Evolutionary conservation across 2,888 invertebrate genomes (phyloP).

Genomic region (Stenodera caucasica): DNA sequence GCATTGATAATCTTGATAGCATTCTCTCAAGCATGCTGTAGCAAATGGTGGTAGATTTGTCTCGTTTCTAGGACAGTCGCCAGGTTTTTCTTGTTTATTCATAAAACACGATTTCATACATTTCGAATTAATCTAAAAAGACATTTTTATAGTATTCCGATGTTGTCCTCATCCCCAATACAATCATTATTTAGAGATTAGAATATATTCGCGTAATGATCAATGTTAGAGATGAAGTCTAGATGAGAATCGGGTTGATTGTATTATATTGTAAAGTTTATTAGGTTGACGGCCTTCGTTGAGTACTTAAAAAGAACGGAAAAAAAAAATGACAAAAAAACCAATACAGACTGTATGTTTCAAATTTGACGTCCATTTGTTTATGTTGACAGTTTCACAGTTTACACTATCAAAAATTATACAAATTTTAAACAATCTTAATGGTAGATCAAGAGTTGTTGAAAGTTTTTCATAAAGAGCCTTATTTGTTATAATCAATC

Average conservation of each 20-base stretch:
- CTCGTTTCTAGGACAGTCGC: conserved; percentile 53
- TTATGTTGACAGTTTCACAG: conserved; percentile 6
- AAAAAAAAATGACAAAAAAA: neutral
- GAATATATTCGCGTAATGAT: no score
- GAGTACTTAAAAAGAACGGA: neutral
- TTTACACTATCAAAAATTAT: neutral
- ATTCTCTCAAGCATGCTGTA: conserved; percentile 64
- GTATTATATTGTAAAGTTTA: conserved; percentile 22
- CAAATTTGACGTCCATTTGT: neutral
- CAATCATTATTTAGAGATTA: no score
- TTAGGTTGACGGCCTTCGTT: conserved; percentile 25
- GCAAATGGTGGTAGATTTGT: conserved; percentile 58
- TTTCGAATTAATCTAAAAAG: conserved; percentile 35
- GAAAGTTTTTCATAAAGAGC: no score
- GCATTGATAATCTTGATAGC: conserved; percentile 69
- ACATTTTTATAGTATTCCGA: neutral
- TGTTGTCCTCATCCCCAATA: neutral
- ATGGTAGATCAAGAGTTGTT: no score
- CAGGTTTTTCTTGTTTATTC: conserved; percentile 57
- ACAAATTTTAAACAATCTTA: neutral
- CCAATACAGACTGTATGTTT: neutral
- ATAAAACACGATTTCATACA: conserved; percentile 63
- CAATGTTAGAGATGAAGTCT: no score
- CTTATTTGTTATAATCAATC: no score
- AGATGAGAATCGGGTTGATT: conserved; percentile 10